Evolutionary conservation across 2,797 vertebrate genomes (phyloP).

Genomic region (Hemibagrus guttatus): DNA sequence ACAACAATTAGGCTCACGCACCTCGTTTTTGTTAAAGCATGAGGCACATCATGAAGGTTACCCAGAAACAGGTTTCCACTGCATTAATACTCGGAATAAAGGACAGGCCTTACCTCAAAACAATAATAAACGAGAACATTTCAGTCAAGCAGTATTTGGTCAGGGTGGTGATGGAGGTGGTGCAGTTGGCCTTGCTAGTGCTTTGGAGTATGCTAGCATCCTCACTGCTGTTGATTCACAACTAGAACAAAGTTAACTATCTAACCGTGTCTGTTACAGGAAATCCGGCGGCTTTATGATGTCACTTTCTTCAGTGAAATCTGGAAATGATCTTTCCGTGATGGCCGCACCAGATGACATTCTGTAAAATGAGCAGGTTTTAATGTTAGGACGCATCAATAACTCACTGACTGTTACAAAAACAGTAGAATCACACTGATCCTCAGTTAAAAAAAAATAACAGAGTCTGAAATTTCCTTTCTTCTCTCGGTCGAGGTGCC

Average conservation of each 20-base stretch:
- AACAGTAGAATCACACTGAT: not conserved
- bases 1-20: not conserved
- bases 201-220: not conserved
- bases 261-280: too few relatives aligned
- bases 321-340: too few relatives aligned
- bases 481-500: not conserved
- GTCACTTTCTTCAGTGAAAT: too few relatives aligned
- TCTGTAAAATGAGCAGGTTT: too few relatives aligned
- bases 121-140: not conserved
- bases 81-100: not conserved
- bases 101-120: not conserved
- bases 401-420: not conserved
- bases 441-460: not conserved
- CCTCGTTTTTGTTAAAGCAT: not conserved
- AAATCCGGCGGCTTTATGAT: too few relatives aligned
- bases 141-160: not conserved
- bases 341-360: too few relatives aligned
- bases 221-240: not conserved
- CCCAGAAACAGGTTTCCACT: not conserved
- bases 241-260: too few relatives aligned
- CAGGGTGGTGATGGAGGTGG: not conserved
- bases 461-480: not conserved
- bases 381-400: not conserved
- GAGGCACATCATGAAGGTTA: not conserved
- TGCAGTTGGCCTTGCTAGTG: not conserved